Base-by-base conservation (phyloP, 2,113 vertebrate species). In the Nansenia antarctica region DNA sequence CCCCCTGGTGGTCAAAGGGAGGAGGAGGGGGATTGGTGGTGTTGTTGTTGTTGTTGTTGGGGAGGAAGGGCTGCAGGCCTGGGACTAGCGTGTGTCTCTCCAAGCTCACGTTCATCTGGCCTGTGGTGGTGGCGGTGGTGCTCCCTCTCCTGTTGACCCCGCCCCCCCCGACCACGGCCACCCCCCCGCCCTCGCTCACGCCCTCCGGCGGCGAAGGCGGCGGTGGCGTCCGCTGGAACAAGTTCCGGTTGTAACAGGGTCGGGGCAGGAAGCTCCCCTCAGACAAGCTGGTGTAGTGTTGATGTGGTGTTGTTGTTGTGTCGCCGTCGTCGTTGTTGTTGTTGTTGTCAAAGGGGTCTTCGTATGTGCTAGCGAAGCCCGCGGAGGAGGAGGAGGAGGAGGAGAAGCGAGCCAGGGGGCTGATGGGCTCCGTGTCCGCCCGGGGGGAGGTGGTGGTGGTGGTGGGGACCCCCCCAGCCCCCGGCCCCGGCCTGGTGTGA, bases 61-160 rank as follows among this genome's bases (percentile, higher is more conserved):
- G 67, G 1, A 89, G 62, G 18, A 97, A 97, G 65, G 89, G 89
- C 52, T 86, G 82, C 70, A 94, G 88, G 9, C 91, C 93, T 24
- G 84, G 88, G 72, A 95, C 93, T 70, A 96, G 84, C 62, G 93
- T 94, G n/a, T 70, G 91, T 49, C 93, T 94, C 86, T 95, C 90
- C 34, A 97, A 67, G 20, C 81, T 93, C 14, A 95, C 85, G 15
- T 88, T 91, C 84, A 97, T 81, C 1, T 92, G 89, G 20, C 90
- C 85, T 1, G 59, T 72, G 30, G 82, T n/a, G n/a, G n/a, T n/a
- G n/a, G n/a, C n/a, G n/a, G n/a, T n/a, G n/a, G n/a, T n/a, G n/a
- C n/a, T n/a, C n/a, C n/a, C n/a, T n/a, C n/a, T n/a, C n/a, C n/a
- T n/a, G n/a, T n/a, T n/a, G n/a, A n/a, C n/a, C n/a, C n/a, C n/a